Evolutionary conservation across 2,797 vertebrate genomes (phyloP).

Genomic region (Neopelma chrysocephalum): DNA sequence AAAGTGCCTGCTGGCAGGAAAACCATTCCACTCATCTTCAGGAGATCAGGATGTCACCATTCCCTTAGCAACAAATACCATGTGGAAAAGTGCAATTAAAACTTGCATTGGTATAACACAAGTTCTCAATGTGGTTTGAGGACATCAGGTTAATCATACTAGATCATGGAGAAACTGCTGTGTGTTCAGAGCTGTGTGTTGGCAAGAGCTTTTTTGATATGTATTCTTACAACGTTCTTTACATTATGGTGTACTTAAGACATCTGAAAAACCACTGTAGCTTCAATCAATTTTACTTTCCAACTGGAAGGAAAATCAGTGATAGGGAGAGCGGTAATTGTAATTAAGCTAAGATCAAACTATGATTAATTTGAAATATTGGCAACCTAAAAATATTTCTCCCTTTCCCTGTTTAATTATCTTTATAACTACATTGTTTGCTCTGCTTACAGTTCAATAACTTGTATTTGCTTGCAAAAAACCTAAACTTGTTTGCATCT

Average conservation of each 20-base stretch:
- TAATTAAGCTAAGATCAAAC: not conserved
- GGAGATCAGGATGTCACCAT: not conserved
- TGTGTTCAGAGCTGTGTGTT: not conserved
- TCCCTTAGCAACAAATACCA: not conserved
- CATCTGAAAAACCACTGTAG: not conserved
- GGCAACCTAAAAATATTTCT: not conserved
- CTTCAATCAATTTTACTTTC: not conserved
- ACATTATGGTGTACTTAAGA: not conserved
- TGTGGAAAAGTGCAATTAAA: not conserved
- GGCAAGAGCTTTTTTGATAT: not conserved
- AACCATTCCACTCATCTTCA: not conserved
- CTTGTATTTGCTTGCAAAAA: not conserved
- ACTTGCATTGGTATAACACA: not conserved
- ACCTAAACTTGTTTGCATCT: not conserved
- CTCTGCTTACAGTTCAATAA: not conserved
- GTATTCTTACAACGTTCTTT: not conserved
- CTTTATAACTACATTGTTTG: not conserved
- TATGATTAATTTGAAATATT: not conserved
- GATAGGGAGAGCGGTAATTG: not conserved
- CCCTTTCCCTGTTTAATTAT: not conserved
- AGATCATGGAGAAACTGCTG: not conserved
- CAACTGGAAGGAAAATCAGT: not conserved
- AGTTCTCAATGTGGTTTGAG: not conserved
- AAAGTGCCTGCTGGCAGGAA: constrained; percentile 38
- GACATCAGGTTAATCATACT: not conserved